Evolutionary conservation across 2,113 vertebrate species (phyloP), one percentile per base, ranked within the genome.

Genomic region (Genyomyrus donnyi): DNA sequence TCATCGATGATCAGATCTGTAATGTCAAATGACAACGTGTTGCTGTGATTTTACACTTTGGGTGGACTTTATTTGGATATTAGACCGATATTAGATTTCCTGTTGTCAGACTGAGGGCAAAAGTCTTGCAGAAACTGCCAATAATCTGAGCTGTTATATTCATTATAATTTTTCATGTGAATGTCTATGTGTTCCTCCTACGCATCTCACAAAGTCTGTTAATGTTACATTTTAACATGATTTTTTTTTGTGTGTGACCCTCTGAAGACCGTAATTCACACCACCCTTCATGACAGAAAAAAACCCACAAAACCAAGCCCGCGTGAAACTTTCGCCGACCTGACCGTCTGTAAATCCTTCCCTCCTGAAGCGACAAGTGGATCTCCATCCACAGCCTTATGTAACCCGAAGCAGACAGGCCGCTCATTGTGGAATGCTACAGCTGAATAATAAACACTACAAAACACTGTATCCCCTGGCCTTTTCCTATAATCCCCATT

Each of bases 371-470:
- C 21, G 87, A 90, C 66, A 88, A 42, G 70, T 88, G 70, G 87
- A 62, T 50, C 39, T 85, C 6, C 80, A n/a, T 84, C 70, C 70
- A 56, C 49, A 74, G 9, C 87, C 39, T 27, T 19, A 70, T 24
- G 31, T 88, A 84, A 90, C 70, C 42, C 35, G 17, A 86, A 27
- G 31, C 80, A 27, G 46, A 88, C 85, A 88, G 80, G 39, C 87
- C 17, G 24, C 74, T 74, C 17, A 13, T 21, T 15, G 31, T 58
- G 74, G 31, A 50, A 85, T 17, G 74, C 77, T 46, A 56, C 52
- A 21, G 50, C 89, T 48, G 10, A 52, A 1, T 90, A 90, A 88
- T 90, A 90, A 88, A 90, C 50, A 24, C 49, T 84, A 3, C 53
- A 46, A 42, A 90, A 88, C 11, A 31, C 46, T 50, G 21, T 90